Evolutionary conservation across 2,888 invertebrate genomes (phyloP).

Genomic region (Alitta virens): DNA sequence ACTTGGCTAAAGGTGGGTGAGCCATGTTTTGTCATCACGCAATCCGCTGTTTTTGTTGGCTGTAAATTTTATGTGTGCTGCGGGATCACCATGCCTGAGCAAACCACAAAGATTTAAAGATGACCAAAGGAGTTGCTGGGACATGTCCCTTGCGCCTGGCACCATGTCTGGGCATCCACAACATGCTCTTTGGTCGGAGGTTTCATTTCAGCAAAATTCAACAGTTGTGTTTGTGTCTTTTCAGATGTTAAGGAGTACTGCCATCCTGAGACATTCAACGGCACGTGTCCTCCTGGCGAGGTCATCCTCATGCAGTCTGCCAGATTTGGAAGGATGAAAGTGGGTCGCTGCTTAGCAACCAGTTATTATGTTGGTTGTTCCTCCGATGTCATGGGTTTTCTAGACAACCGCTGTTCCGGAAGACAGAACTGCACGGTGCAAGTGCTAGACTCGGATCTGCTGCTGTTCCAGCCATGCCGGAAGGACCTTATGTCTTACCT

Average conservation of each 20-base stretch:
- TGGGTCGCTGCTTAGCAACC: conserved; percentile 15
- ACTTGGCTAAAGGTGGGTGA: too few relatives aligned
- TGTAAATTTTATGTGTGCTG: too few relatives aligned
- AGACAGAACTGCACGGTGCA: conserved; percentile 10
- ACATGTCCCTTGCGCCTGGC: too few relatives aligned
- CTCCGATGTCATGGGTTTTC: conserved; percentile 9
- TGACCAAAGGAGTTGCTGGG: too few relatives aligned
- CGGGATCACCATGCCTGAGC: too few relatives aligned
- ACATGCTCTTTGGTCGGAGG: too few relatives aligned
- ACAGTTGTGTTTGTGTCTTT: too few relatives aligned
- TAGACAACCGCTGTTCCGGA: conserved; percentile 20
- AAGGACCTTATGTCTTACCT: conserved; percentile 26
- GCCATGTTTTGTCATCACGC: too few relatives aligned
- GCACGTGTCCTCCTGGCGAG: conserved; percentile 14
- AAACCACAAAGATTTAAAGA: too few relatives aligned
- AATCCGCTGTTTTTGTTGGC: too few relatives aligned
- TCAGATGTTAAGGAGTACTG: conserved; percentile 14
- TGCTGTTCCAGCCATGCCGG: conserved; percentile 18
- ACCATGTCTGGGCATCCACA: too few relatives aligned
- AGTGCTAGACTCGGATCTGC: conserved; percentile 15
- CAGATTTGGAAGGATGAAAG: conserved; percentile 18
- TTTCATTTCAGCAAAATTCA: too few relatives aligned
- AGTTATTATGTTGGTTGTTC: conserved; percentile 19
- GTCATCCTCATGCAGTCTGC: conserved; percentile 20
- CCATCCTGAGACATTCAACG: conserved; percentile 17